Base-by-base conservation (phyloP, 2,797 vertebrate genomes). In the Coranthus polyacanthus region DNA sequence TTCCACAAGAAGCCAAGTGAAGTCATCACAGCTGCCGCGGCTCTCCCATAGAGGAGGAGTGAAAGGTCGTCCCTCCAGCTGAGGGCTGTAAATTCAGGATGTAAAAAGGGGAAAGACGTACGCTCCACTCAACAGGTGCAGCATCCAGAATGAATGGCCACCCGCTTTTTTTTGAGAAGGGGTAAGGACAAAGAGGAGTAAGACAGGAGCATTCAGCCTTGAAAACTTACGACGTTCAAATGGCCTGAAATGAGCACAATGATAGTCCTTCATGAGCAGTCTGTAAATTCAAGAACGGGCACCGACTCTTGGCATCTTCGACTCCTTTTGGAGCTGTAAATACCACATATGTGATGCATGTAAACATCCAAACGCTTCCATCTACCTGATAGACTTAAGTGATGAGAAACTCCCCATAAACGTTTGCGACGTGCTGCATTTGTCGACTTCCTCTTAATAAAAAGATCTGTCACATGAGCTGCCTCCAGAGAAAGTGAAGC, bases 71-170 rank as follows among this genome's bases (percentile, higher is more conserved):
- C 82, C 73, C 82, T 84, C 89, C 92, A 93, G 92, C 92, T 93
- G 92, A 89, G 88, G 71, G 79, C 82, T 46, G 86, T 94, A 93
- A 93, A 93, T 93, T 72, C 86, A 89, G 75, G 82, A 87, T 41
- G 79, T 88, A 89, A 92, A 93, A 91, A 24, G 60, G 85, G 82
- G 65, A 21, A 76, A 76, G 85, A 87, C 86, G 87, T 84, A 77
- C 81, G 62, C 88, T 76, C 75, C 56, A 65, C 81, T 86, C 72
- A 92, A 93, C 93, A 94, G 91, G 92, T 93, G 92, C 86, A 86
- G 79, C 34, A 62, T 56, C 57, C 79, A 71, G 83, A 82, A 90
- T 89, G 84, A 91, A 87, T 83, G 75, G 78, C 56, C 70, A 59
- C 56, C 59, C 71, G 12, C 59, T 66, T 51, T 56, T 55, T 36